Base-by-base conservation (phyloP, 2,797 vertebrate genomes). In the Lophius americanus region DNA sequence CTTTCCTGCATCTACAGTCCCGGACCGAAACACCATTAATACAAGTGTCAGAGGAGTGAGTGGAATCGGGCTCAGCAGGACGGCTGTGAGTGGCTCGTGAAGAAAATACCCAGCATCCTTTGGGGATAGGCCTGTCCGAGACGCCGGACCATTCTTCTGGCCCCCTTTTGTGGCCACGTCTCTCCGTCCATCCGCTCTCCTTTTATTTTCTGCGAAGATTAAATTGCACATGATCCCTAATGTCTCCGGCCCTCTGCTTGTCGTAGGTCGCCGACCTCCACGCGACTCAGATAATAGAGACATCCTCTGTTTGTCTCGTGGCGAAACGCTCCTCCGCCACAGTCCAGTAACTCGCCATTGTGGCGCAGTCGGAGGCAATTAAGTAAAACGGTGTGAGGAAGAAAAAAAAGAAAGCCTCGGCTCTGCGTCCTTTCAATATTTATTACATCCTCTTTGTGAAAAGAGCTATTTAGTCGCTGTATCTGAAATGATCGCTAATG, bases 161-260 rank as follows among this genome's bases (percentile, higher is more conserved):
- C 87, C 93, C 23, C 59, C 94, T 92, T 95, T 97, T 97, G 95
- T 96, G 93, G 91, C 85, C 86, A 93, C 94, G 92, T 91, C 77
- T 78, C 75, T 69, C 79, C 48, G 74, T 85, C 79, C 82, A 6
- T 84, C 80, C 69, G 66, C 69, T 71, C 58, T 11, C 73, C 77
- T 83, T 90, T 95, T 95, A 96, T 96, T 98, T 96, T 95, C 96
- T 96, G 95, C 92, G 94, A 95, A 98, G 95, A 98, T 97, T 97
- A 97, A 98, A 99, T 96, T 97, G 96, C 96, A 96, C 95, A 96
- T 96, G 95, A 96, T 95, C 95, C 95, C 93, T 94, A 94, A 95
- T 95, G 96, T 96, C 93, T 94, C 92, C 82, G 90, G 95, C 90
- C 88, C 92, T 92, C 90, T 64, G 76, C 92, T 94, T 94, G 96